A percentile compares a stretch with the other conserved stretches of the same genome.
These are phyloP conservation scores for Lepisosteus oculatus DNA, from an alignment of 2,113 vertebrate species.

Conservation along the genomic window DNA sequence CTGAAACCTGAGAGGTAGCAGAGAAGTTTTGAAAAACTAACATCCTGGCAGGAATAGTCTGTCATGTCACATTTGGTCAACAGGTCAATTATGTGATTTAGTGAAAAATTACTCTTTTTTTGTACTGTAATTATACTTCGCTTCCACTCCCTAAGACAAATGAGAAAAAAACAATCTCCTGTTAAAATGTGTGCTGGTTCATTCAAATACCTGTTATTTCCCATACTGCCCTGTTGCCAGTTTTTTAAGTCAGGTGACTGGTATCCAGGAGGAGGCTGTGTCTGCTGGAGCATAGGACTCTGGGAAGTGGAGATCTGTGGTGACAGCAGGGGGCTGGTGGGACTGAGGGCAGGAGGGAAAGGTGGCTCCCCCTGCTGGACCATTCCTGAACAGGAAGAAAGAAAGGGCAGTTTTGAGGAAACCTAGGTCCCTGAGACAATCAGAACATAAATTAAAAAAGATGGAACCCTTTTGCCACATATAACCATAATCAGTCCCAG, in stretches of 20 bases:
- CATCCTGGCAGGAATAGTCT: too few relatives aligned
- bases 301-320: slow-evolving; percentile 82
- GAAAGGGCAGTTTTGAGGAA: too few relatives aligned
- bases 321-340: slow-evolving; percentile 83
- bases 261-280: slow-evolving; percentile 75
- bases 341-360: slow-evolving; percentile 81
- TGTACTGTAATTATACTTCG: not conserved
- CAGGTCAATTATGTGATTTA: too few relatives aligned
- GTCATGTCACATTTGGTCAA: too few relatives aligned
- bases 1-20: too few relatives aligned
- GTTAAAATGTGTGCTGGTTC: not conserved
- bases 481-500: too few relatives aligned
- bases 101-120: too few relatives aligned
- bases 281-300: slow-evolving; percentile 83
- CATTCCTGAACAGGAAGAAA: slow-evolving; percentile 62
- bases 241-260: slow-evolving; percentile 88
- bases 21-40: too few relatives aligned
- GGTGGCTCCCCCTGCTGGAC: slow-evolving; percentile 76
- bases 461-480: too few relatives aligned
- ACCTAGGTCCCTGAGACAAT: too few relatives aligned
- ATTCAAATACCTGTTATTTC: slow-evolving; percentile 69
- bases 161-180: not conserved
- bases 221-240: slow-evolving; percentile 83
- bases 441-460: too few relatives aligned
- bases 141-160: not conserved